Evolutionary conservation across 1,140 invertebrate genomes (phyloP).

Genomic region (Leptinotarsa defecta): DNA sequence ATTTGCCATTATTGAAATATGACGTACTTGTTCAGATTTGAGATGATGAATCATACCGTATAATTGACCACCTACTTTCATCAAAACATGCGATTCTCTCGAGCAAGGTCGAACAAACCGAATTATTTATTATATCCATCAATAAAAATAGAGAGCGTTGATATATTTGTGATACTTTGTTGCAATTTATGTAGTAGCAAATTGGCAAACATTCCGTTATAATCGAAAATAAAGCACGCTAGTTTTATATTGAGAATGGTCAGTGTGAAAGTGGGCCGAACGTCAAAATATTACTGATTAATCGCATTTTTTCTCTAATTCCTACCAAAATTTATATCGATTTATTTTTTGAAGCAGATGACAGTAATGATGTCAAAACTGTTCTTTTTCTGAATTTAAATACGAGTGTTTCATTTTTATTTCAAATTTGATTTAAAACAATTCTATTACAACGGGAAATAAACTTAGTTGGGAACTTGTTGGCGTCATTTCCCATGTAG

Average conservation of each 20-base stretch:
- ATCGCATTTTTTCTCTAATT: not conserved
- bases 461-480: too few species aligned
- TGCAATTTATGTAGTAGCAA: constrained; percentile 12
- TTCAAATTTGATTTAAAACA: too few species aligned
- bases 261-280: constrained; percentile 1
- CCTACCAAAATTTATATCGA: not conserved
- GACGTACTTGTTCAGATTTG: too few species aligned
- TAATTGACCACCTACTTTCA: not conserved
- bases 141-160: constrained; percentile 4
- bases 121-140: constrained; percentile 7
- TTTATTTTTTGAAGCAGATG: not conserved
- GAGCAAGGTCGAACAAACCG: not conserved
- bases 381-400: too few species aligned
- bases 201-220: constrained; percentile 16
- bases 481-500: too few species aligned
- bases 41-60: too few species aligned
- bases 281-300: constrained; percentile 11
- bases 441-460: too few species aligned
- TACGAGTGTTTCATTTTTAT: too few species aligned
- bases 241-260: constrained; percentile 18
- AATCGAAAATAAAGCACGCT: constrained; percentile 8
- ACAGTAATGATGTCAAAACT: too few species aligned
- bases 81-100: not conserved
- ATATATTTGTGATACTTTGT: constrained; percentile 7
- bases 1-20: too few species aligned